Evolutionary conservation across 2,113 vertebrate genomes (phyloP), one percentile per base, ranked within the genome.

Genomic region (Narcine bancroftii): DNA sequence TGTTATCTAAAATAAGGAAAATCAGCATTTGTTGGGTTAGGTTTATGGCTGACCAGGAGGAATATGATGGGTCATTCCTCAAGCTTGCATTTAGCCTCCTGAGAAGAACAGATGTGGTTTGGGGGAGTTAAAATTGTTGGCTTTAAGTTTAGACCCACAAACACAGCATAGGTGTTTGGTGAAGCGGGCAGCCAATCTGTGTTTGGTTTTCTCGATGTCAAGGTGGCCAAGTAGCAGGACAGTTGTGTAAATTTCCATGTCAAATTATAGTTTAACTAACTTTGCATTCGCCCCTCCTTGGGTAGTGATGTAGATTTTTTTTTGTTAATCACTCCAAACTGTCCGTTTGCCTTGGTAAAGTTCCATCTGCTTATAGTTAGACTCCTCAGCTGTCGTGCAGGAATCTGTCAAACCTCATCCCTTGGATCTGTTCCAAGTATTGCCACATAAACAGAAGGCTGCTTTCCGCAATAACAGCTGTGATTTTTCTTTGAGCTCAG

Each of bases 351-450:
- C 79, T 29, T 0, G 79, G 21, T 83, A 6, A 83, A 29, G 39
- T 91, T 47, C 63, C 24, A 42, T 45, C 39, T 15, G 42, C 13
- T 17, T 26, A 69, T 29, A 6, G 36, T 29, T 45, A 47, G 39
- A 42, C 29, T 66, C 39, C 87, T 91, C 89, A 91, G 89, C 89
- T 91, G 89, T 63, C 29, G 42, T 66, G 47, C 42, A 45, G 42
- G 63, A 71, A 69, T 91, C 42, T 91, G 63, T 42, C 26, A 47
- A 91, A 91, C 63, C 81, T 63, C 89, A 91, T 91, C 63, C 13
- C 65, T 45, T 91, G 89, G 65, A 91, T 1, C 9, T 1, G 10
- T 29, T 69, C 63, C 89, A 91, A 3, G 9, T 17, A 91, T 91
- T 91, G 65, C 89, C 42, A 33, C 89, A 71, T 47, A 24, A 65